Percentiles rank a stretch among this genome's conserved stretches.
phyloP scores from a whole-genome alignment of 2,113 vertebrate species.

The Willisornis vidua region DNA sequence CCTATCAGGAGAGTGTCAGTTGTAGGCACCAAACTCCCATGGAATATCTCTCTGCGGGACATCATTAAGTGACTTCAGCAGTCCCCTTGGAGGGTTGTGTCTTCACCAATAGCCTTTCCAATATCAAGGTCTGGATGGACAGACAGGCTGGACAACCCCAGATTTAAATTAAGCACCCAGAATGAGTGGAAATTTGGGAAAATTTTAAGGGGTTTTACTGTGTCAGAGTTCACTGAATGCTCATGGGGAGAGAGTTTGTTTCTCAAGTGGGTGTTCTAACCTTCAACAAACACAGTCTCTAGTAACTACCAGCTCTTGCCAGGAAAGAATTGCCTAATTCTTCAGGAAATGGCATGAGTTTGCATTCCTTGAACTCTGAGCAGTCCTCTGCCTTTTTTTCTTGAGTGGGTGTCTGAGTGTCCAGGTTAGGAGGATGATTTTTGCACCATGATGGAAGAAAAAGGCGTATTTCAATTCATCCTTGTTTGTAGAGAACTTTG shows the following conservation, averaged over 20 bases:
- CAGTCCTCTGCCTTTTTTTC: neutral
- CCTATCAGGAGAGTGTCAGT: neutral
- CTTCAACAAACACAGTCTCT: neutral
- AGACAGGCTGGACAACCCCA: neutral
- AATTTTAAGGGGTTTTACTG: neutral
- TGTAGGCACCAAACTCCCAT: accelerated
- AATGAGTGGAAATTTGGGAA: neutral
- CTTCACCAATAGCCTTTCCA: neutral
- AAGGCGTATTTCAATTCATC: neutral
- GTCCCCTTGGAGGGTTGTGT: neutral
- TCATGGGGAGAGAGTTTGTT: neutral
- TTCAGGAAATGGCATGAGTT: neutral
- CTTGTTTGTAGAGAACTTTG: neutral
- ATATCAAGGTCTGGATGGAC: neutral
- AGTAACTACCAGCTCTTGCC: neutral
- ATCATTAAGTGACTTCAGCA: neutral
- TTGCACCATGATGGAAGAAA: neutral
- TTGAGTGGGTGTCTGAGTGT: neutral
- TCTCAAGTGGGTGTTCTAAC: neutral
- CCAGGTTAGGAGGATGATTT: neutral
- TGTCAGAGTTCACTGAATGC: neutral
- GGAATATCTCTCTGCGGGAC: neutral
- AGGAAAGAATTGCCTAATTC: neutral
- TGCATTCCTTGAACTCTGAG: neutral
- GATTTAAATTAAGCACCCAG: neutral